Conservation (phyloP, 2,797 vertebrate genomes). For the Chloroceryle inda region DNA sequence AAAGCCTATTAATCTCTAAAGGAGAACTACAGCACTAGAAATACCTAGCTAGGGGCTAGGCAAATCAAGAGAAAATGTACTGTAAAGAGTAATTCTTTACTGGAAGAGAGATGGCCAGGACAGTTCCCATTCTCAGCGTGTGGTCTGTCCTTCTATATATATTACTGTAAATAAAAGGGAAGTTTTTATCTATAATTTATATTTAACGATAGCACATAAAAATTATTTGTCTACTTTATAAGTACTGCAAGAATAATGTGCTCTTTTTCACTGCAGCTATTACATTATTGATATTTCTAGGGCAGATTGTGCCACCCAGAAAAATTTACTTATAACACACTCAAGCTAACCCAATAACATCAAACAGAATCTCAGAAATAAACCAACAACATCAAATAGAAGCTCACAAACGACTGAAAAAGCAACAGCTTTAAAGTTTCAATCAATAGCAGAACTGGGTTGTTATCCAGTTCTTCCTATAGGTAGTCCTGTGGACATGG, state of each 20-base stretch:
- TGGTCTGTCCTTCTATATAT: neutral
- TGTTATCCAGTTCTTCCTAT: accelerated
- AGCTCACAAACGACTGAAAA: neutral
- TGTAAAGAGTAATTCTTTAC: neutral
- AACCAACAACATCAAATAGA: constrained; percentile 10
- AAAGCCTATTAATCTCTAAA: neutral
- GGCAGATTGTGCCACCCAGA: constrained; percentile 8
- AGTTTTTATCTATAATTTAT: neutral
- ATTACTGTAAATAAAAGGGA: neutral
- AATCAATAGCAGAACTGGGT: neutral
- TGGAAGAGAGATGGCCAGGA: neutral
- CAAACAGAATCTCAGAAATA: constrained; percentile 25
- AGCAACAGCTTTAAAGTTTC: constrained; percentile 1
- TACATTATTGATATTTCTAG: constrained; percentile 47
- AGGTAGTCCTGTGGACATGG: neutral
- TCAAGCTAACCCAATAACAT: constrained; percentile 13
- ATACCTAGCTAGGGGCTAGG: neutral
- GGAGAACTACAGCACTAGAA: neutral
- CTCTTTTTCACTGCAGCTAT: neutral
- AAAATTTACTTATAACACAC: neutral
- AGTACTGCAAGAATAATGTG: neutral
- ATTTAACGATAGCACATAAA: neutral
- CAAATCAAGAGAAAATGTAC: neutral
- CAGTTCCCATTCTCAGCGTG: neutral
- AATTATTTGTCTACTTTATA: neutral